These are phyloP conservation scores for Vanessa cardui DNA, from an alignment of 2,888 invertebrate species.

Conservation along the genomic window DNA sequence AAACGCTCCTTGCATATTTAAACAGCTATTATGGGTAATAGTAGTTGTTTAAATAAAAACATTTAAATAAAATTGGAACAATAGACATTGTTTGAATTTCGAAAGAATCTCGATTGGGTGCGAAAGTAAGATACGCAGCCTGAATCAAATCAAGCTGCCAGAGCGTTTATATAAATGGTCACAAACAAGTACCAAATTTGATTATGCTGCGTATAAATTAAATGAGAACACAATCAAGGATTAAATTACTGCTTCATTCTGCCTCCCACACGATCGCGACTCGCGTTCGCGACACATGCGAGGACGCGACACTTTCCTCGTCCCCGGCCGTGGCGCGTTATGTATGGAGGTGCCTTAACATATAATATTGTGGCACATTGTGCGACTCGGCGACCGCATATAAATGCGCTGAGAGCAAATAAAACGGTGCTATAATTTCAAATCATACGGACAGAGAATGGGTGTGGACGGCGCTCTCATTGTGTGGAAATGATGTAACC, in stretches of 20 bases:
- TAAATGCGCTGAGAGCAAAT: conserved; percentile 81
- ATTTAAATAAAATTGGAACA: conserved; percentile 8
- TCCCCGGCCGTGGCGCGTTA: conserved; percentile 54
- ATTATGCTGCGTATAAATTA: conserved; percentile 79
- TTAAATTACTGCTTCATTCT: conserved; percentile 80
- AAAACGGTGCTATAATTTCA: conserved; percentile 83
- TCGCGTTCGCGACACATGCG: conserved; percentile 64
- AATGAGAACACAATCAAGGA: conserved; percentile 80
- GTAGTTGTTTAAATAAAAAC: not conserved
- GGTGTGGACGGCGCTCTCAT: conserved; percentile 83
- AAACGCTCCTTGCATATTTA: conserved; percentile 5
- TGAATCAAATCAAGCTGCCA: conserved; percentile 17
- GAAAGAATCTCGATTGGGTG: not conserved
- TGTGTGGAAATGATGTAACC: conserved; percentile 84
- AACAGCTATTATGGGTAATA: not conserved
- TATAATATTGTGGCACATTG: conserved; percentile 79
- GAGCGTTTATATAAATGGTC: conserved; percentile 64
- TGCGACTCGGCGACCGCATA: conserved; percentile 77
- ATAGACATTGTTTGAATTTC: conserved; percentile 1
- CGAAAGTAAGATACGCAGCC: not conserved
- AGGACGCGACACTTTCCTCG: conserved; percentile 61
- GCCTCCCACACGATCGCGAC: conserved; percentile 71
- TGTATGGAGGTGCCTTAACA: conserved; percentile 74
- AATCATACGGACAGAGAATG: conserved; percentile 84
- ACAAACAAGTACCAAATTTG: conserved; percentile 78